Conservation (phyloP, 2,113 vertebrate species). For the Bucco capensis region DNA sequence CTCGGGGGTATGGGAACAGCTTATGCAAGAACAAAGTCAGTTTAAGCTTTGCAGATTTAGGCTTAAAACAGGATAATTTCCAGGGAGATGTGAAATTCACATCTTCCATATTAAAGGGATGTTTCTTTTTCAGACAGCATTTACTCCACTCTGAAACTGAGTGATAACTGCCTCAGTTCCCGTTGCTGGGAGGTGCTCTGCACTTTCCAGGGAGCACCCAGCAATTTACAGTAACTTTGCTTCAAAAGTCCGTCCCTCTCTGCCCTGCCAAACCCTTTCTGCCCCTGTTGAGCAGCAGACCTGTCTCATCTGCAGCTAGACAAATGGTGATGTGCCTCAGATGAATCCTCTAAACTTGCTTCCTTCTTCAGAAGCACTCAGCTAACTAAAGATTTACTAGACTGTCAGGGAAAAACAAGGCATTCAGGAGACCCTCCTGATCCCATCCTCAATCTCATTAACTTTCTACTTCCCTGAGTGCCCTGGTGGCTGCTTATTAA, state of each 20-base stretch:
- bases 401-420: slow-evolving; percentile 32
- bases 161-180: background rate
- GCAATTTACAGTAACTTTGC: background rate
- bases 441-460: slow-evolving; percentile 59
- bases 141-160: background rate
- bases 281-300: background rate
- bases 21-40: background rate
- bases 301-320: background rate
- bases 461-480: slow-evolving; percentile 27
- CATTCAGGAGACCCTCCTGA: slow-evolving; percentile 15
- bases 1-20: background rate
- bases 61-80: background rate
- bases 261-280: background rate
- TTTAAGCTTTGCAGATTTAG: background rate
- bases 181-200: background rate
- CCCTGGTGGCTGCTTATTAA: background rate
- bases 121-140: background rate
- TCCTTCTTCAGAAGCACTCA: background rate
- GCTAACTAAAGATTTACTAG: slow-evolving; percentile 36
- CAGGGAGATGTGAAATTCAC: background rate
- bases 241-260: background rate
- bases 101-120: background rate
- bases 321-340: background rate
- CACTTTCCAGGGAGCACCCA: background rate
- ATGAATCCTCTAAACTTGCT: background rate